A percentile compares a stretch with the other conserved stretches of the same genome.
Evolutionary conservation across 2,797 vertebrate genomes (phyloP).

Genomic region (Mus caroli): DNA sequence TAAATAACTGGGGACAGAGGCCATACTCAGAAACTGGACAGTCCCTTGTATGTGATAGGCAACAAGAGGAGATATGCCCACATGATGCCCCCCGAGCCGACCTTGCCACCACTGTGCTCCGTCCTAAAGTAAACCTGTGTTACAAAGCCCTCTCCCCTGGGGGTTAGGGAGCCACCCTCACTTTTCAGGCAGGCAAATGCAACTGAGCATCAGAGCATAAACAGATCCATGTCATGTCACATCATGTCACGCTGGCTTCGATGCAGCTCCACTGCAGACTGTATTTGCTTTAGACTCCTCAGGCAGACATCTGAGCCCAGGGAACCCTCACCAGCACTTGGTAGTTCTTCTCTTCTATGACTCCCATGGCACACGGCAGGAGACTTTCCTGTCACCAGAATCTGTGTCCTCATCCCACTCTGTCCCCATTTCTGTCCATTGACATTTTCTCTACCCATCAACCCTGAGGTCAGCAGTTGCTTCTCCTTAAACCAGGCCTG

Average conservation of each 20-base stretch:
- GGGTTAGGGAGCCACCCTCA: constrained; percentile 24
- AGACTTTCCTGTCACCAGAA: background rate
- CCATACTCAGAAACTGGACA: background rate
- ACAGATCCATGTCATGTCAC: constrained; percentile 9
- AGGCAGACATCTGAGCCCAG: constrained; percentile 47
- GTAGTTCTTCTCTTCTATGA: background rate
- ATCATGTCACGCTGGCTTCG: constrained; percentile 19
- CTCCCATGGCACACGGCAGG: background rate
- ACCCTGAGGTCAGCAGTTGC: background rate
- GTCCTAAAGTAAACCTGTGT: constrained; percentile 1
- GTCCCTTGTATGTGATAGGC: background rate
- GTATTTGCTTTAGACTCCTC: constrained; percentile 11
- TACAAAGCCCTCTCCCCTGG: background rate
- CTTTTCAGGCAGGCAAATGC: background rate
- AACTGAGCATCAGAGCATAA: constrained; percentile 56
- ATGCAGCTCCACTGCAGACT: background rate
- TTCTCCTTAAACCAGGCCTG: background rate
- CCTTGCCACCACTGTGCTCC: background rate
- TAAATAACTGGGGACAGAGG: background rate
- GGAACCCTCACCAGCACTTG: background rate
- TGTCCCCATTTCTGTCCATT: background rate
- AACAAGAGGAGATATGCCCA: background rate
- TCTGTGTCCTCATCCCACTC: background rate
- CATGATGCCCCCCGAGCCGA: background rate
- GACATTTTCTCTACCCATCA: background rate